Evolutionary conservation across 2,888 invertebrate species (phyloP).

Genomic region (Dastarcus helophoroides): DNA sequence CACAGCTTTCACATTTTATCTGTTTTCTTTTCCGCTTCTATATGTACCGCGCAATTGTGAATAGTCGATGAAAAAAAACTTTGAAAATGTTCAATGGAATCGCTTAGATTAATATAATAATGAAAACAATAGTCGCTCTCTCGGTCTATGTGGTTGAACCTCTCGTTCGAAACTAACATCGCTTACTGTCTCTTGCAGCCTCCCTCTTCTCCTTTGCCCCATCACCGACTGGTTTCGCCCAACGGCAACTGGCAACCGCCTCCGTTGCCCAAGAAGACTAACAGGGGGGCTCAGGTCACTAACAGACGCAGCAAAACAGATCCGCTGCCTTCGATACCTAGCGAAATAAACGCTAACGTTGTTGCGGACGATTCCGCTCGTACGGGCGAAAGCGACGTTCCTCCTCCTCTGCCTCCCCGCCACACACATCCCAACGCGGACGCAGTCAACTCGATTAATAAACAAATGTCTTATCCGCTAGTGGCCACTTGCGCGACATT

Average conservation of each 20-base stretch:
- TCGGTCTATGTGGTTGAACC: too few species aligned
- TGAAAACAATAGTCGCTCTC: too few species aligned
- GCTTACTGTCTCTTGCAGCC: conserved; percentile 26
- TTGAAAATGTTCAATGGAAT: too few species aligned
- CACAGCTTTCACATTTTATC: too few species aligned
- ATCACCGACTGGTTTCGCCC: conserved; percentile 19
- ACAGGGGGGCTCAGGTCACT: conserved; percentile 27
- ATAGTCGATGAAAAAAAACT: too few species aligned
- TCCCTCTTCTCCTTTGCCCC: conserved; percentile 20
- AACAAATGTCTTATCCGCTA: conserved; percentile 54
- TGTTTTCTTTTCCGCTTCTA: too few species aligned
- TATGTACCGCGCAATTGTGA: too few species aligned
- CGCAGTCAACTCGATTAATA: conserved; percentile 48
- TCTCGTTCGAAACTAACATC: too few species aligned
- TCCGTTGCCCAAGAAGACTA: conserved; percentile 44
- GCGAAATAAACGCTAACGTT: conserved; percentile 26
- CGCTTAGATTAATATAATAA: too few species aligned
- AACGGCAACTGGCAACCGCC: conserved; percentile 36
- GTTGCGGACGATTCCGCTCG: conserved; percentile 21
- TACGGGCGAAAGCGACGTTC: conserved; percentile 25
- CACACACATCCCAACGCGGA: conserved; percentile 30
- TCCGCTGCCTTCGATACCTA: conserved; percentile 18
- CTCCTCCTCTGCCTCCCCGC: conserved; percentile 51
- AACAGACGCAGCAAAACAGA: conserved; percentile 19
- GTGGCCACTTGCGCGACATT: conserved; percentile 43